Evolutionary conservation across 2,888 invertebrate species (phyloP), one percentile per base, ranked within the genome.

Genomic region (Liodrosophila aerea): DNA sequence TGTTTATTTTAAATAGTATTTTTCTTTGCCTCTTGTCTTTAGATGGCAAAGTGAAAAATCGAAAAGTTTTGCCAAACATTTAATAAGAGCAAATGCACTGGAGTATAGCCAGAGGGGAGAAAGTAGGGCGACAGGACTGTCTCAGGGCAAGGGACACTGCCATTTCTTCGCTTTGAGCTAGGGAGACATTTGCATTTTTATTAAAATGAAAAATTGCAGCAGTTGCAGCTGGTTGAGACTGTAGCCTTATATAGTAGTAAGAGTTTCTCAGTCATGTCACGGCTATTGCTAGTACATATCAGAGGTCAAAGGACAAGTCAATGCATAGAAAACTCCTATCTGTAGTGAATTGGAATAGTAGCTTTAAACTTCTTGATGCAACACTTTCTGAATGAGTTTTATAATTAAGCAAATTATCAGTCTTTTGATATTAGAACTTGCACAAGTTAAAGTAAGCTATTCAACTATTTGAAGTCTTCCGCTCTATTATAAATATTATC

Each of bases 121-220:
- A 34, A 43, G 41, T 7, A 7, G 13, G 15, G 7, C 5, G 43
- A 36, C 22, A 8, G n/a, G 29, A 30, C 27, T 13, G 27, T 16
- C 8, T 5, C n/a, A 18, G 18, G 49, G 31, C 18, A 9, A 7
- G 7, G 18, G 53, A 7, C 61, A 65, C 13, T 40, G 33, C 51
- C 76, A 61, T 70, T 70, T 45, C 60, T 71, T 67, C 66, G 76
- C 77, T 85, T 73, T 83, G 64, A 60, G 62, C 41, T 37, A 46
- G 49, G 8, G 39, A 66, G 59, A 67, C 74, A 85, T 81, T 85
- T 81, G 86, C 86, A 85, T 81, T 84, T 81, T 81, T 81, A 81
- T 85, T 85, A 81, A 81, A 81, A 81, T 81, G 64, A 84, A 64
- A 80, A 83, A 73, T 76, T 85, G 80, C 85, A 75, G 68, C 69